These are phyloP conservation scores for Oryctolagus cuniculus DNA, from an alignment of 2,113 vertebrate species.

Conservation along the genomic window DNA sequence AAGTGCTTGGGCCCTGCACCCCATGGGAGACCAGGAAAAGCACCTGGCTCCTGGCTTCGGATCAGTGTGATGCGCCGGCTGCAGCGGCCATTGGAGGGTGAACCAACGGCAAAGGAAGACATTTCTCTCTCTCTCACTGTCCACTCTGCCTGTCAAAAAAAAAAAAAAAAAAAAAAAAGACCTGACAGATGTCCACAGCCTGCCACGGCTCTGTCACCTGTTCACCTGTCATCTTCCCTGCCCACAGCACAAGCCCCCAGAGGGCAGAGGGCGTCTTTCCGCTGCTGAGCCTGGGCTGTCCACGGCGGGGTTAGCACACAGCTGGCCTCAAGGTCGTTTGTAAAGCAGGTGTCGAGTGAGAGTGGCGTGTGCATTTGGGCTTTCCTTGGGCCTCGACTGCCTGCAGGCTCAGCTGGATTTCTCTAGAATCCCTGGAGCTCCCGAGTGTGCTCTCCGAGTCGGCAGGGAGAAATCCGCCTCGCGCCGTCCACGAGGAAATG, in stretches of 20 bases:
- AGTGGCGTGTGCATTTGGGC: rapidly evolving
- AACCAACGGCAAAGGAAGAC: too few species aligned
- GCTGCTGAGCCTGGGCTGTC: neutral
- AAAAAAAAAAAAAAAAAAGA: too few species aligned
- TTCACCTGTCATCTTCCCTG: neutral
- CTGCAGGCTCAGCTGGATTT: neutral
- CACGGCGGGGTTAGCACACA: neutral
- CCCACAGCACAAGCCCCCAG: neutral
- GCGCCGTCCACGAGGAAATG: conserved; percentile 13
- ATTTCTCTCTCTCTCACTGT: too few species aligned
- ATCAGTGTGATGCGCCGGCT: too few species aligned
- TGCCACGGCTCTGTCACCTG: neutral
- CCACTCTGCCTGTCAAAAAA: too few species aligned
- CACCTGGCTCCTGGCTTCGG: too few species aligned
- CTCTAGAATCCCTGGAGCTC: neutral
- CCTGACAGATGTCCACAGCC: too few species aligned
- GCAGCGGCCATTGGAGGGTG: too few species aligned
- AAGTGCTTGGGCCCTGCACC: too few species aligned
- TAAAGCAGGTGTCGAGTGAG: neutral
- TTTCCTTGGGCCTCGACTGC: neutral
- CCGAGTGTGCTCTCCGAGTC: neutral
- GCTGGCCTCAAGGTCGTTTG: neutral
- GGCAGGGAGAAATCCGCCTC: conserved; percentile 20
- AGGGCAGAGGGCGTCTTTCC: neutral
- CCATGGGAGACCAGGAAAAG: too few species aligned